phyloP scores from a whole-genome alignment of 2,888 invertebrate species.

The Coremacera marginata region DNA sequence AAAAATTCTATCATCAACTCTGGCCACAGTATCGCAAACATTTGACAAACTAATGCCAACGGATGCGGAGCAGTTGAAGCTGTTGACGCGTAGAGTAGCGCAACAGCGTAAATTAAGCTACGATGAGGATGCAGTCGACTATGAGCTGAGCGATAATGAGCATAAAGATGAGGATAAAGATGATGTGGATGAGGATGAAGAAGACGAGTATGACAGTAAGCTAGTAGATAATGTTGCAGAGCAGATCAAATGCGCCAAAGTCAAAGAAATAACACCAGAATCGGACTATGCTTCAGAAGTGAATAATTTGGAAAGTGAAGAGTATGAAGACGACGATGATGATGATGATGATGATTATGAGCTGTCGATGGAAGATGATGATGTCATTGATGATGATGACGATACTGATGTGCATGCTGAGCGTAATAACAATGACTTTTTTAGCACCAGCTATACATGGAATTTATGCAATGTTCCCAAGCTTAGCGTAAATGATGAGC shows the following conservation, averaged over 20 bases:
- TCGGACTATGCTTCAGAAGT: slow-evolving; percentile 67
- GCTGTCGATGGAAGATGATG: slow-evolving; percentile 34
- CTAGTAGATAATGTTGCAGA: slow-evolving; percentile 39
- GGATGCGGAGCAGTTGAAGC: slow-evolving; percentile 28
- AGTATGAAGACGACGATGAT: slow-evolving; percentile 48
- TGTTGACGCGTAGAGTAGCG: neutral
- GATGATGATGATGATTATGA: slow-evolving; percentile 39
- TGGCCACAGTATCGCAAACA: slow-evolving; percentile 67
- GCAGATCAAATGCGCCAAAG: slow-evolving; percentile 15
- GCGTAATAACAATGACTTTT: slow-evolving; percentile 55
- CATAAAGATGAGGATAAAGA: slow-evolving; percentile 41
- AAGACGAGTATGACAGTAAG: slow-evolving; percentile 29
- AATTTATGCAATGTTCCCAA: slow-evolving; percentile 63
- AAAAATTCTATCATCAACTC: slow-evolving; percentile 65
- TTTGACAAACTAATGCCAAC: slow-evolving; percentile 60
- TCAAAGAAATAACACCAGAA: slow-evolving; percentile 63
- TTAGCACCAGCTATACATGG: slow-evolving; percentile 66
- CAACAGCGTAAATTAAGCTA: slow-evolving; percentile 59
- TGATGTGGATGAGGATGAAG: slow-evolving; percentile 46
- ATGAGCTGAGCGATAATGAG: slow-evolving; percentile 54
- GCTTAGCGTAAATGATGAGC: slow-evolving; percentile 54
- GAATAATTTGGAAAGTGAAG: slow-evolving; percentile 53
- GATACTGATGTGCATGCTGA: slow-evolving; percentile 19
- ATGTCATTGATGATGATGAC: slow-evolving; percentile 28
- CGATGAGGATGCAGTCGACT: slow-evolving; percentile 61